Evolutionary conservation across 2,888 invertebrate genomes (phyloP).

Genomic region (Rotaria macrura): DNA sequence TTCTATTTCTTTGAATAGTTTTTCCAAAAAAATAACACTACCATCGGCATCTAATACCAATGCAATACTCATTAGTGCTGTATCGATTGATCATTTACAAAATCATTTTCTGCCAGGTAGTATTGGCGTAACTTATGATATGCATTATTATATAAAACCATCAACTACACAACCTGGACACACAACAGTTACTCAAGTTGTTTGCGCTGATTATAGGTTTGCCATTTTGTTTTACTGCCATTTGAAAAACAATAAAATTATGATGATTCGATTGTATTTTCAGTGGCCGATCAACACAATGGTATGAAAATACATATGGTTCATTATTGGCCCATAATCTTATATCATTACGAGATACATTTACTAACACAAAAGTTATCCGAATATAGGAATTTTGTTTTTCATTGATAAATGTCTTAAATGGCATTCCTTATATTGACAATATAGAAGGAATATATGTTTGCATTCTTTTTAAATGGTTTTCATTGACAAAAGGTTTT

Average conservation of each 20-base stretch:
- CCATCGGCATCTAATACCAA: neutral
- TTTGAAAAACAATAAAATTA: neutral
- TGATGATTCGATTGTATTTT: neutral
- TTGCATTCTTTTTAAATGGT: neutral
- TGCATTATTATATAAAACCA: neutral
- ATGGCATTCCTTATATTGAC: neutral
- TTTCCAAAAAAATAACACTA: neutral
- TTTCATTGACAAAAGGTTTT: neutral
- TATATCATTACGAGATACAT: neutral
- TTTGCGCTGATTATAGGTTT: neutral
- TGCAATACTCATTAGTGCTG: neutral
- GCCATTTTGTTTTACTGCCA: neutral
- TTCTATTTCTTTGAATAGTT: neutral
- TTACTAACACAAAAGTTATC: neutral
- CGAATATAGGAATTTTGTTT: neutral
- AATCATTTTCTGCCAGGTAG: constrained; percentile 4
- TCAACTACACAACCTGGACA: neutral
- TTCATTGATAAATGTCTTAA: neutral
- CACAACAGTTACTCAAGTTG: neutral
- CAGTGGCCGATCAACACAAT: constrained; percentile 11
- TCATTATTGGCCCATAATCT: neutral
- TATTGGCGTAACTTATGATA: neutral
- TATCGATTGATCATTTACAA: constrained; percentile 15
- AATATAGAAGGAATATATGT: neutral
- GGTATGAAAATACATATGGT: constrained; percentile 7